Conservation (phyloP, 1,140 invertebrate species). For the Drosophila neocordata region DNA sequence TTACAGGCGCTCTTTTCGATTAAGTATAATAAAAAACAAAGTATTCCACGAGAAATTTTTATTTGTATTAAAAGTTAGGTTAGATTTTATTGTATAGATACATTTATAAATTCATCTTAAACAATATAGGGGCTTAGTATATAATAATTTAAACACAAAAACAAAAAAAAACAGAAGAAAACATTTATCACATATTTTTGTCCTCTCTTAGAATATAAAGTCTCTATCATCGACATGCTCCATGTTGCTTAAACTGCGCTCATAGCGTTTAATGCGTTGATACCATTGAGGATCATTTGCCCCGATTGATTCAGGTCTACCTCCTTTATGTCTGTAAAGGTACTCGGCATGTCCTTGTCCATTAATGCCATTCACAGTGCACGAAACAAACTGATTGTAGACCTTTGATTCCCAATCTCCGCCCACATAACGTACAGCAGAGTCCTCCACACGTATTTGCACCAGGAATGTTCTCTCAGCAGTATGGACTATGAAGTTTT, state of each 20-base stretch:
- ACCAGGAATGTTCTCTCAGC: constrained; percentile 60
- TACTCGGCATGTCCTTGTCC: constrained; percentile 77
- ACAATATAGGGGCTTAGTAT: background rate
- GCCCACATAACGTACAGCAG: constrained; percentile 64
- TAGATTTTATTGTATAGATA: no score
- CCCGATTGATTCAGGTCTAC: constrained; percentile 54
- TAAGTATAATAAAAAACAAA: no score
- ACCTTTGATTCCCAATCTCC: constrained; percentile 79
- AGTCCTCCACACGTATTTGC: constrained; percentile 62
- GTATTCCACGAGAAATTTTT: no score
- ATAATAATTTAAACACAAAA: constrained; percentile 1
- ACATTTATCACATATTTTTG: background rate
- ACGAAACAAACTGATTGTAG: constrained; percentile 74
- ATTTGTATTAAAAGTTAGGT: no score
- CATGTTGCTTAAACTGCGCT: constrained; percentile 61
- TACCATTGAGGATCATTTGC: constrained; percentile 71
- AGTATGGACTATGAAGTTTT: constrained; percentile 74
- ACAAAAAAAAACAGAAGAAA: constrained; percentile 19
- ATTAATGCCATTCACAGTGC: constrained; percentile 68
- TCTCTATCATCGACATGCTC: constrained; percentile 36
- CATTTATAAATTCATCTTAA: background rate
- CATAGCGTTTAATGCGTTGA: constrained; percentile 65
- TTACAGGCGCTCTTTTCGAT: no score
- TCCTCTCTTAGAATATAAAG: constrained; percentile 52
- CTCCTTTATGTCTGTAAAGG: constrained; percentile 61